Percentiles rank a stretch among this genome's conserved stretches.
These are phyloP conservation scores for Achlya flavicornis DNA, from an alignment of 2,888 invertebrate genomes.

Conservation along the genomic window DNA sequence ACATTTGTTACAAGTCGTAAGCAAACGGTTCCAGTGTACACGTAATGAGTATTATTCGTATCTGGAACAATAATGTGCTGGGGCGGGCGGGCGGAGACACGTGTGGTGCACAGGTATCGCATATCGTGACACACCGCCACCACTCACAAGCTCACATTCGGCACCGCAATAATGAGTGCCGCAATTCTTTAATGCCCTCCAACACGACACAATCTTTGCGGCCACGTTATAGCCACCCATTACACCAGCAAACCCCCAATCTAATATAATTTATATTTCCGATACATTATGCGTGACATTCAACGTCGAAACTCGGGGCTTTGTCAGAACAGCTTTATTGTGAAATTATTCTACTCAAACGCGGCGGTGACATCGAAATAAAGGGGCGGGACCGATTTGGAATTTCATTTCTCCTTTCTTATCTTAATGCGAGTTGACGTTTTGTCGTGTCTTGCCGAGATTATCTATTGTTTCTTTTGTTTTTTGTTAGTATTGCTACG, in stretches of 20 bases:
- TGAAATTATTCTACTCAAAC: conserved; percentile 51
- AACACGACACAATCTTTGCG: conserved; percentile 61
- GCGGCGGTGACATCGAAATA: conserved; percentile 55
- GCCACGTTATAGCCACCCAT: conserved; percentile 44
- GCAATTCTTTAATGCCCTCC: conserved; percentile 67
- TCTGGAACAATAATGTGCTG: neutral
- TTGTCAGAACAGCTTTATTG: conserved; percentile 60
- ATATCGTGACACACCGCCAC: conserved; percentile 59
- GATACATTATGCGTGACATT: conserved; percentile 67
- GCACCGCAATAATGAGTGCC: conserved; percentile 64
- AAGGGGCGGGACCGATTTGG: conserved; percentile 54
- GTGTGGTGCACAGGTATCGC: conserved; percentile 25
- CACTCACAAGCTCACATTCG: conserved; percentile 58
- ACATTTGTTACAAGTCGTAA: too few relatives aligned
- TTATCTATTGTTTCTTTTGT: conserved; percentile 39
- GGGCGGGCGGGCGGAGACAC: conserved; percentile 19
- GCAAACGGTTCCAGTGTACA: neutral
- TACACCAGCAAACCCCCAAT: conserved; percentile 60
- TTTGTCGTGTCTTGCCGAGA: conserved; percentile 41
- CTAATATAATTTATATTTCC: conserved; percentile 74
- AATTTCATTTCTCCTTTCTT: conserved; percentile 61
- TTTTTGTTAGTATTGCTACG: conserved; percentile 35
- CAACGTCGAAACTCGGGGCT: conserved; percentile 46
- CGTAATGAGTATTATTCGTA: neutral
- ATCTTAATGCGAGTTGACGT: conserved; percentile 59